Evolutionary conservation across 2,888 invertebrate genomes (phyloP).

Genomic region (Hemistola chrysoprasaria): DNA sequence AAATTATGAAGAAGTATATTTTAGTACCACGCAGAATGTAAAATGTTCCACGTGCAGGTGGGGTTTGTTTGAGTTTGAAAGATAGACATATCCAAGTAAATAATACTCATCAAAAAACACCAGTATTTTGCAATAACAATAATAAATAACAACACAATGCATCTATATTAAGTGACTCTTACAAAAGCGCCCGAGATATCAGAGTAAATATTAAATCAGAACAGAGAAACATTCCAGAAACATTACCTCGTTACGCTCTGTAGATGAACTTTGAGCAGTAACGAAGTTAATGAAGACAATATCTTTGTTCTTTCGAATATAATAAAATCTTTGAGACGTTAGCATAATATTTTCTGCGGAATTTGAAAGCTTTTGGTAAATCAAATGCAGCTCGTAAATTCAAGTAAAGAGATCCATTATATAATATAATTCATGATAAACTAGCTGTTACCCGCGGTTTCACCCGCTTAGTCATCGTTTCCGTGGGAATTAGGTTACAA

Average conservation of each 20-base stretch:
- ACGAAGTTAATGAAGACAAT: constrained; percentile 22
- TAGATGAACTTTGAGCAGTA: constrained; percentile 18
- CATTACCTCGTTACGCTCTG: constrained; percentile 20
- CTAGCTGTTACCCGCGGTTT: too few species aligned
- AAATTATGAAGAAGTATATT: too few species aligned
- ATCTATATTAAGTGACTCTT: background rate
- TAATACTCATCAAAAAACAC: too few species aligned
- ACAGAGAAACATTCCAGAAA: constrained; percentile 12
- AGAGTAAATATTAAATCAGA: constrained; percentile 18
- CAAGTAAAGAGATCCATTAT: constrained; percentile 12
- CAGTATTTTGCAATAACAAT: too few species aligned
- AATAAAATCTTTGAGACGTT: constrained; percentile 15
- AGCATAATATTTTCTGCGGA: constrained; percentile 15
- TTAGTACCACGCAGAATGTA: too few species aligned
- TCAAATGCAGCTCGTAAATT: constrained; percentile 23
- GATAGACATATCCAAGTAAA: too few species aligned
- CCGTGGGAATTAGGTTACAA: too few species aligned
- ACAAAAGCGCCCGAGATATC: constrained; percentile 7
- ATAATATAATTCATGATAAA: too few species aligned
- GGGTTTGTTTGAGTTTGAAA: too few species aligned
- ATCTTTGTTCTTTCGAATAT: constrained; percentile 19
- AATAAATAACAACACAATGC: too few species aligned
- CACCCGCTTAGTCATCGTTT: too few species aligned
- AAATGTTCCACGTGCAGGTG: too few species aligned
- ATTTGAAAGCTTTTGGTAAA: constrained; percentile 28